A percentile compares a stretch with the other conserved stretches of the same genome.
Conservation (phyloP, 2,888 invertebrate species). For the Mythimna ferrago region DNA sequence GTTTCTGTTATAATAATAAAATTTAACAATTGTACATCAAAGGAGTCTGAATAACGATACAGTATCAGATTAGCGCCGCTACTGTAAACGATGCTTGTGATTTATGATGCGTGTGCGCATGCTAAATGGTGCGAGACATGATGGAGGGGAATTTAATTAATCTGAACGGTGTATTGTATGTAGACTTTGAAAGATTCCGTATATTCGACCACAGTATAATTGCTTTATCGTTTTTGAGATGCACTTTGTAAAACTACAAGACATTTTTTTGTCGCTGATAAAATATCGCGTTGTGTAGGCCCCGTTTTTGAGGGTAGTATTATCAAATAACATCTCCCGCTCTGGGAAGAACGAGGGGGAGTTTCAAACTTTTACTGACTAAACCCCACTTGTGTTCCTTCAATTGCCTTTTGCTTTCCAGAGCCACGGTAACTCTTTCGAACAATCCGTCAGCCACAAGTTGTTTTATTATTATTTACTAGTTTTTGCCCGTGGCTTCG, state of each 20-base stretch:
- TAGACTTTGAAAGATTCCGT: background rate
- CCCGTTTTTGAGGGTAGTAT: no score
- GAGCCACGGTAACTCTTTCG: no score
- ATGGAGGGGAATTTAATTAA: slow-evolving; percentile 17
- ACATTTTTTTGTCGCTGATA: background rate
- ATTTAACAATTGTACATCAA: slow-evolving; percentile 30
- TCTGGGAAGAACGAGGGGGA: no score
- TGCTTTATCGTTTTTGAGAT: background rate
- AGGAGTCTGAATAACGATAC: slow-evolving; percentile 18
- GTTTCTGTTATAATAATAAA: background rate
- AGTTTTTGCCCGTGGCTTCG: no score
- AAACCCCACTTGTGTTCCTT: no score
- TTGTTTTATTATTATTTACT: no score
- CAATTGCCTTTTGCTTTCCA: no score
- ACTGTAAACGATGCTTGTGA: slow-evolving; percentile 22
- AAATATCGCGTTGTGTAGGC: no score
- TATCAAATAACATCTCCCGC: no score
- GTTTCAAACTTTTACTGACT: no score
- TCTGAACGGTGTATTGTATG: background rate
- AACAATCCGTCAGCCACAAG: no score
- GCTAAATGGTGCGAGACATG: slow-evolving; percentile 27
- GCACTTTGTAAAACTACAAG: background rate
- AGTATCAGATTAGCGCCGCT: slow-evolving; percentile 23
- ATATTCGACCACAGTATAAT: background rate
- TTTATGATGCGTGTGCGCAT: slow-evolving; percentile 36